Evolutionary conservation across 2,113 vertebrate species (phyloP), one percentile per base, ranked within the genome.

Genomic region (Axis porcinus): DNA sequence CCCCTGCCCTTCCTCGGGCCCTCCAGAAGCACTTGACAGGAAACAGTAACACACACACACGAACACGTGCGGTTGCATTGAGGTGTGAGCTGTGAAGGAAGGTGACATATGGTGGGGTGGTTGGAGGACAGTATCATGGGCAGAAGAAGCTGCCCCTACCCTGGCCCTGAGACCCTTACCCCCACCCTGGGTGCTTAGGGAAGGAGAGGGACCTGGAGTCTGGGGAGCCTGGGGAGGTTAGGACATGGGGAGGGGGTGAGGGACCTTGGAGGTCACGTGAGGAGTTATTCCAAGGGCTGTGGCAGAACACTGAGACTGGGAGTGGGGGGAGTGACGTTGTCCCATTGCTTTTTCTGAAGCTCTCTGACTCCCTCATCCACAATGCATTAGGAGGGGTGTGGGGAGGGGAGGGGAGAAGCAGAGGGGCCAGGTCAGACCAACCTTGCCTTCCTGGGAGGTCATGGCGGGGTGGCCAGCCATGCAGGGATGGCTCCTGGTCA

Each of bases 291-390:
- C 19, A 28, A 50, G 30, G 21, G 30, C 27, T 19, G 7, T 64
- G 13, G 47, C 27, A 52, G 74, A 16, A 36, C 47, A 14, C 55
- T 13, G n/a, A 74, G 33, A 6, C 25, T 85, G 47, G 25, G 54
- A 13, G 47, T n/a, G 0, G 33, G 79, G 30, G 50, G 28, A 60
- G 10, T 12, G 50, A 54, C 1, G 2, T 19, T 13, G 30, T 91
- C 64, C 30, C 40, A 47, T 7, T 74, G 74, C 55, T 15, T n/a
- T 78, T 96, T 86, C 27, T 15, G 5, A 82, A 52, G 5, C 21
- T 81, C 6, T 94, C 52, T 84, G 50, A 55, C 58, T 55, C 21
- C n/a, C 54, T 45, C 78, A 62, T 5, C 2, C 2, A 45, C 33
- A 89, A 43, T 60, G 54, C 81, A 27, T 93, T 84, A 85, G 45